phyloP scores from a whole-genome alignment of 2,113 vertebrate genomes.

The Emydocephalus ijimae region DNA sequence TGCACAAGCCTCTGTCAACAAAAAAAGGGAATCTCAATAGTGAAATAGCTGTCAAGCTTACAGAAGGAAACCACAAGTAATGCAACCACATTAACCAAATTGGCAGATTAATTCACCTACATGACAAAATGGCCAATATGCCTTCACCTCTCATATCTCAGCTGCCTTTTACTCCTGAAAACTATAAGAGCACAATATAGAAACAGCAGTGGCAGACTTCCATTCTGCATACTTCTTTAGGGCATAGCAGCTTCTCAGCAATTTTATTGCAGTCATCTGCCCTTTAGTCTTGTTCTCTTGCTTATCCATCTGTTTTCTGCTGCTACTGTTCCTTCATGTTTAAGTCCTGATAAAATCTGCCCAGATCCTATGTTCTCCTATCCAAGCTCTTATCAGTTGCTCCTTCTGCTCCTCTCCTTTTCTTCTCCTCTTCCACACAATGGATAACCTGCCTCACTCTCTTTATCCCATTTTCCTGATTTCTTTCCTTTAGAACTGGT shows the following conservation, averaged over 20 bases:
- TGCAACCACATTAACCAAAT: neutral
- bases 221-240: neutral
- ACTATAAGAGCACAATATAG: neutral
- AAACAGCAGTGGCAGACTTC: neutral
- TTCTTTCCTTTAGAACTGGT: neutral
- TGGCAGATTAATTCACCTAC: neutral
- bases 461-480: neutral
- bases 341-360: neutral
- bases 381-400: neutral
- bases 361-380: neutral
- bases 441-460: neutral
- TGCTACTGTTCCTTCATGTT: neutral
- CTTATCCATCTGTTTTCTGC: neutral
- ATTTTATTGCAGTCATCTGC: neutral
- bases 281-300: neutral
- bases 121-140: neutral
- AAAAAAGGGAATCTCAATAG: constrained; percentile 1
- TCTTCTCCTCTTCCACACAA: neutral
- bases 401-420: neutral
- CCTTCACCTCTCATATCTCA: neutral
- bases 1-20: constrained; percentile 41
- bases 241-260: neutral
- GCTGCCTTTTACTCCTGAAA: neutral
- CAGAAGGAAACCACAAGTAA: constrained; percentile 30
- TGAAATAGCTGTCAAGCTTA: constrained; percentile 29